Evolutionary conservation across 2,113 vertebrate species (phyloP).

Genomic region (Guaruba guarouba): DNA sequence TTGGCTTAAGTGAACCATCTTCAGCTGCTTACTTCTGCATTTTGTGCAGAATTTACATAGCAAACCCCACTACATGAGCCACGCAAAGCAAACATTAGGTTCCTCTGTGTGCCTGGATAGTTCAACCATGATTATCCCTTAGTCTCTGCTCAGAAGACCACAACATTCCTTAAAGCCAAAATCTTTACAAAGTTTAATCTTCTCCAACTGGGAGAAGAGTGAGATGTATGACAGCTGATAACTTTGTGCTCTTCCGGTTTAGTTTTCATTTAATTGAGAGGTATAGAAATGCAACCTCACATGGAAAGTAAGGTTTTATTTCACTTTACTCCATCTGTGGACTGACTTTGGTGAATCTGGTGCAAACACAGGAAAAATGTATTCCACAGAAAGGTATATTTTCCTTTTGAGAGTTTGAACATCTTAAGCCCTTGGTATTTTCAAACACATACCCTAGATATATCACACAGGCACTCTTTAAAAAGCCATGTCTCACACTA

Average conservation of each 20-base stretch:
- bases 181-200: not conserved
- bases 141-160: constrained; percentile 35
- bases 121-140: constrained; percentile 15
- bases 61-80: not conserved
- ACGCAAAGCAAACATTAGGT: constrained; percentile 14
- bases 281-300: not conserved
- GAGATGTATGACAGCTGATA: not conserved
- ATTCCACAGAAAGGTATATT: not conserved
- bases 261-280: not conserved
- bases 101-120: not conserved
- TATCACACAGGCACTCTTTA: not conserved
- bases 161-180: constrained; percentile 34
- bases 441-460: not conserved
- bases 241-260: not conserved
- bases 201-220: not conserved
- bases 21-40: constrained; percentile 32
- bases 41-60: constrained; percentile 27
- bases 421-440: not conserved
- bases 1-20: constrained; percentile 11
- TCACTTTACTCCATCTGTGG: not conserved
- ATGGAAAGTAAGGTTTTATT: not conserved
- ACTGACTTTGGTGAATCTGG: not conserved
- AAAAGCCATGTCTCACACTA: not conserved
- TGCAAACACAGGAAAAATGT: not conserved
- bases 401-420: not conserved